Conservation (phyloP, 2,888 invertebrate species). For the Tiphia femorata region DNA sequence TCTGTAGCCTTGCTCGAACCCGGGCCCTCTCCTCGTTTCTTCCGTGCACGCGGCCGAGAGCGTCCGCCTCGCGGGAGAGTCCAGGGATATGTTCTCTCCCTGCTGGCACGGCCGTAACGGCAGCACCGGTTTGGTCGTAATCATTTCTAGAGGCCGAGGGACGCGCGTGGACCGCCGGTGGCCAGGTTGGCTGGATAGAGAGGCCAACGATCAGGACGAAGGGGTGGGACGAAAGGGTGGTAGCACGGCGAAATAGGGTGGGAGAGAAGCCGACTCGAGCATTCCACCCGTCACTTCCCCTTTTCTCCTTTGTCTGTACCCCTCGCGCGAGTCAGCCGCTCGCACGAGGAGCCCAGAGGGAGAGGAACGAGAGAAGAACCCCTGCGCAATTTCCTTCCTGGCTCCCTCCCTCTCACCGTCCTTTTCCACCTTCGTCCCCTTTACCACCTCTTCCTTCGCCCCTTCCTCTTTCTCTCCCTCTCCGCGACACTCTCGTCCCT, state of each 20-base stretch:
- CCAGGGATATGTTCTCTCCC: constrained; percentile 33
- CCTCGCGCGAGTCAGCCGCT: neutral
- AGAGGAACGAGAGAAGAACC: neutral
- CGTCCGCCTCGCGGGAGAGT: too few relatives aligned
- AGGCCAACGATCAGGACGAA: too few relatives aligned
- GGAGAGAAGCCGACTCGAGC: too few relatives aligned
- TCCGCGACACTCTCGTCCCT: neutral
- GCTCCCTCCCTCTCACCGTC: too few relatives aligned
- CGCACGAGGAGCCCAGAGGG: neutral
- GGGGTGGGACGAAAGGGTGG: too few relatives aligned
- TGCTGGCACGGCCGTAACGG: constrained; percentile 39
- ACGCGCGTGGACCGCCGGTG: too few relatives aligned
- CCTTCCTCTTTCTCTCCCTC: neutral
- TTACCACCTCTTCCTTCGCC: too few relatives aligned
- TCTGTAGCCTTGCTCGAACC: constrained; percentile 51
- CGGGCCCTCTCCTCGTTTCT: constrained; percentile 66
- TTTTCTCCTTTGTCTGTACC: neutral
- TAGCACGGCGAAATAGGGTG: too few relatives aligned
- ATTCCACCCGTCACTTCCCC: too few relatives aligned
- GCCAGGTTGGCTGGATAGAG: too few relatives aligned
- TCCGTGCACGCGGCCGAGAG: constrained; percentile 58
- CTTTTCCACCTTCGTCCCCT: too few relatives aligned
- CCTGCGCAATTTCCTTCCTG: too few relatives aligned
- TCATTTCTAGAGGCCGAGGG: constrained; percentile 3
- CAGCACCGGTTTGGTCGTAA: constrained; percentile 58